Base-by-base conservation (phyloP, 2,113 vertebrate genomes). In the Haemorhous mexicanus region DNA sequence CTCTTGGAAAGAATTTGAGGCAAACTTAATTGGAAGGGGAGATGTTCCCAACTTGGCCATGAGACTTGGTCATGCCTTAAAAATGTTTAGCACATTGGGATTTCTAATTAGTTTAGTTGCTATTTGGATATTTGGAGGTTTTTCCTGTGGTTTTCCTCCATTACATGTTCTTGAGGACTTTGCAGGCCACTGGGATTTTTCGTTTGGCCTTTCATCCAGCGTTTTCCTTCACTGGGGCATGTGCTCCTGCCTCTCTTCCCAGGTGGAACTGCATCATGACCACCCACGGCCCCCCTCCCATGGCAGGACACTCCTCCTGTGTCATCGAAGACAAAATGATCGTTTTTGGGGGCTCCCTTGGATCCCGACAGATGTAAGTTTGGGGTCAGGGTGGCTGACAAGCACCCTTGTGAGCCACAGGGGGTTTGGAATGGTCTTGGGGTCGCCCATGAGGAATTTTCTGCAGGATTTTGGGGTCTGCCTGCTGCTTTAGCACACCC, bases 241-340 rank as follows among this genome's bases (percentile, higher is more conserved):
- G 13, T 55, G 32, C 53, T 63, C 28, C 50, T 94, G 67, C 27
- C 21, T 91, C 55, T 69, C 50, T 11, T 61, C 16, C 61, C 87
- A 99, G 99, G 99, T 99, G 99, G 99, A 99, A 99, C 96, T 99
- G 99, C 93, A 99, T 99, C 24, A 99, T 99, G 72, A 99, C 99
- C 12, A 99, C 99, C 16, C 99, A 99, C 2, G 99, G 99, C 33
- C 99, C 99, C 52, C 99, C 99, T 59, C 99, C 99, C 21, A 99
- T 99, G 99, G 99, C 99, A 3, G 99, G 99, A 49, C 99, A 99
- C 90, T 99, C 99, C 32, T 99, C 99, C 33, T 99, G 99, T 23
- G 99, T 99, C 41, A 99, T 99, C 7, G 97, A 98, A 35, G 99
- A 99, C 96, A 98, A 98, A 58, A 99, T 99, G 99, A 98, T 99